Evolutionary conservation across 1,140 invertebrate species (phyloP), one percentile per base, ranked within the genome.

Genomic region (Drosophila jambulina): DNA sequence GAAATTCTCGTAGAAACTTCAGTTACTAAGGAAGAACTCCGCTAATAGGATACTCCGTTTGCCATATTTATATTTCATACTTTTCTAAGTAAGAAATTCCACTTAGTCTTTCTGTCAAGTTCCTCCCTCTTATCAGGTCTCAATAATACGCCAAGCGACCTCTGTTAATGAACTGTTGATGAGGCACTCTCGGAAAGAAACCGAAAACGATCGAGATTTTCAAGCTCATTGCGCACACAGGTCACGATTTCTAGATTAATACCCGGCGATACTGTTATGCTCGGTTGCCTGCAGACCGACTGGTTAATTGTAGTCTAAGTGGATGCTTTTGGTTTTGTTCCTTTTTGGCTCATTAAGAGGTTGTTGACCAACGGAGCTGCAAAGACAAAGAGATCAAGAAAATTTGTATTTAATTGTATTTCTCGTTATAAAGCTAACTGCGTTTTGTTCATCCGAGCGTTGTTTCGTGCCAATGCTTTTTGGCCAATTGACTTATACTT

Each of bases 401-500:
- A 49, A 49, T 58, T 23, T 42, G n/a, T 12, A 60, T 32, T 75
- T 75, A 57, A 69, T 69, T 75, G 48, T 61, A 19, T 60, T 29
- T 60, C 27, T 38, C 25, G n/a, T 29, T 61, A 60, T 49, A 48
- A 43, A 48, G 38, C 51, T 57, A 62, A 78, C 53, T 70, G 56
- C 46, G 21, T 40, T 63, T 49, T 29, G 58, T 61, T 43, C 36
- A 29, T 64, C 17, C 29, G 15, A 49, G 42, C 46, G 48, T 34
- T 42, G 21, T 56, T 54, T 75, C 40, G 25, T 19, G 42, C 57
- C 40, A 70, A 49, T 54, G 36, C 36, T 54, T 54, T 59, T 61
- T 54, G 57, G 76, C 75, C 77, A 79, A 79, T 79, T 79, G 60
- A 67, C 72, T 72, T 79, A 59, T 79, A 79, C 77, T 79, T 79